Base-by-base conservation (phyloP, 1,140 invertebrate genomes). In the Copidosoma floridanum region DNA sequence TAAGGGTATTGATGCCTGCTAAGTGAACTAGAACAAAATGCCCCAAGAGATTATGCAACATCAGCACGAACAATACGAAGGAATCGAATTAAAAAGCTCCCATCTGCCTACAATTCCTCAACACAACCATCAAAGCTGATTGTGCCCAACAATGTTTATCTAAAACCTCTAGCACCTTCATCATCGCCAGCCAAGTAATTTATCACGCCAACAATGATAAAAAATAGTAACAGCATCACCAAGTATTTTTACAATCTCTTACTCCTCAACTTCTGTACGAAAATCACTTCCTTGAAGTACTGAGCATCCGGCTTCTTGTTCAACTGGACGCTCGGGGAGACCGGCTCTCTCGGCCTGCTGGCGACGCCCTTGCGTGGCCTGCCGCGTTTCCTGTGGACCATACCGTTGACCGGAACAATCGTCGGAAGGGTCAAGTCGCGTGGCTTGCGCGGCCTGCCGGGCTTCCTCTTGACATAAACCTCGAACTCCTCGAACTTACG, bases 251-350 rank as follows among this genome's bases (percentile, higher is more conserved):
- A 61, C 44, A 61, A 24, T 4, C 59, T 40, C n/a, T 61, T 61
- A 14, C 51, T 61, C 29, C 59, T 61, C 41, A 61, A 41, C 51
- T 46, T 61, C 26, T 51, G 50, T 44, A 55, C 40, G 20, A 61
- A 35, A 55, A 61, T 55, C 16, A 55, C 59, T 4, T 61, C 59
- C n/a, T 24, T 55, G 38, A 61, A 61, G 35, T 60, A 61, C 23
- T 47, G 58, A 11, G 12, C 41, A 3, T 50, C 59, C 18, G 58
- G 27, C n/a, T 56, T 50, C 11, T 61, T 50, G 10, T 10, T n/a
- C 11, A 60, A 2, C 10, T 60, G 26, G 18, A 26, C 38, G 12
- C 18, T 53, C 32, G 18, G 29, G 29, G n/a, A 54, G 3, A 21
- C 20, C 18, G 48, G 40, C 3, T 24, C 16, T 29, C 23, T 52